These are phyloP conservation scores for Rhodinocichla rosea DNA, from an alignment of 2,113 vertebrate genomes.

Conservation along the genomic window DNA sequence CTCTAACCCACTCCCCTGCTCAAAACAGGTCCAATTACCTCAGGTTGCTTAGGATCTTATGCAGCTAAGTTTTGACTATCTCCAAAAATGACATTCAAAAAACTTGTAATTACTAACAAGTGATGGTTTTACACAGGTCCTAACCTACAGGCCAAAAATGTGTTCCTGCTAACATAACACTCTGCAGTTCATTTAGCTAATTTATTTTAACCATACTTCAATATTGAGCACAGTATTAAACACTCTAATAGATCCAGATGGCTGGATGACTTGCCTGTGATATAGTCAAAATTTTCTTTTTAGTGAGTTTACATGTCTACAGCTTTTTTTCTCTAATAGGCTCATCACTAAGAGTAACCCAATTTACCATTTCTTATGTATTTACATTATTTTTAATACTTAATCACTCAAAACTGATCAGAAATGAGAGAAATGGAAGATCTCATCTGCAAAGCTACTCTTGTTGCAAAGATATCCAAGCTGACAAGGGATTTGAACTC, in stretches of 20 bases:
- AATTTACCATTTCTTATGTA: background rate
- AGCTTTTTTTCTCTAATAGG: background rate
- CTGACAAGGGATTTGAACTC: background rate
- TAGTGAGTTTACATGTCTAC: background rate
- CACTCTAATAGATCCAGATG: background rate
- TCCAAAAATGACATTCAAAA: background rate
- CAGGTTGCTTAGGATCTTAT: background rate
- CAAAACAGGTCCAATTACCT: background rate
- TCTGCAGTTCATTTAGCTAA: background rate
- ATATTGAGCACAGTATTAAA: background rate
- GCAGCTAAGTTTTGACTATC: background rate
- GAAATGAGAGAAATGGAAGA: background rate
- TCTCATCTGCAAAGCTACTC: background rate
- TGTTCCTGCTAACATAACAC: background rate
- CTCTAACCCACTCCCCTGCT: background rate
- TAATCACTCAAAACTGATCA: background rate
- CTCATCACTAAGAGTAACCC: background rate
- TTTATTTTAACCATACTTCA: background rate
- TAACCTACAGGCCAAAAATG: background rate
- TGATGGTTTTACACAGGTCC: background rate
- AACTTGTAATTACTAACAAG: background rate
- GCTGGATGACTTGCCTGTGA: background rate
- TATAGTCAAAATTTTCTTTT: background rate
- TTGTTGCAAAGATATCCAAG: background rate
- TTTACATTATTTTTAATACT: background rate